phyloP scores from a whole-genome alignment of 2,113 vertebrate genomes.

The Brachirus orientalis region DNA sequence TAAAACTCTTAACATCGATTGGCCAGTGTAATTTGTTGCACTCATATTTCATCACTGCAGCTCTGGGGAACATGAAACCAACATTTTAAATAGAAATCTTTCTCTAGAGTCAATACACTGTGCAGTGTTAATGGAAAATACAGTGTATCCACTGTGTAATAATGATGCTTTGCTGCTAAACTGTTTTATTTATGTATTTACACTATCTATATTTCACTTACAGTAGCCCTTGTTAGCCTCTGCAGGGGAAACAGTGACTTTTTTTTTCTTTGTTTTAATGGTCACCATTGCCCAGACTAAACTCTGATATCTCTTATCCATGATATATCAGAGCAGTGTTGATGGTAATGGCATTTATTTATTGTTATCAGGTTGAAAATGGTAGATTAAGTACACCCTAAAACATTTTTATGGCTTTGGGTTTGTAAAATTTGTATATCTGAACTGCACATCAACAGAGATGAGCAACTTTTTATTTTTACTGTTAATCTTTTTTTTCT shows the following conservation, averaged over 20 bases:
- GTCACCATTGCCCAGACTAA: not conserved
- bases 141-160: conserved; percentile 24
- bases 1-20: conserved; percentile 54
- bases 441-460: no score
- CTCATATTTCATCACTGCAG: conserved; percentile 57
- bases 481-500: no score
- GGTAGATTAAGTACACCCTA: not conserved
- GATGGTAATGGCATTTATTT: not conserved
- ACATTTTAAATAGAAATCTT: conserved; percentile 59
- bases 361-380: not conserved
- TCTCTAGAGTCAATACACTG: conserved; percentile 29
- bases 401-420: no score
- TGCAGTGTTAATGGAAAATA: conserved; percentile 36
- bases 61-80: conserved; percentile 54
- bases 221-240: not conserved
- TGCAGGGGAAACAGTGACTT: not conserved
- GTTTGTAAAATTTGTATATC: no score
- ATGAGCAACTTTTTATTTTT: no score
- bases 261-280: not conserved
- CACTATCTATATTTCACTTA: not conserved
- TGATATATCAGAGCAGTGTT: not conserved
- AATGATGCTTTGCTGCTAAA: conserved; percentile 14
- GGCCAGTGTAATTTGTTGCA: conserved; percentile 43
- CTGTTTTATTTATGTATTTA: conserved; percentile 15
- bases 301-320: not conserved